Conservation (phyloP, 2,888 invertebrate species). For the Acanthosepion pharaonis region DNA sequence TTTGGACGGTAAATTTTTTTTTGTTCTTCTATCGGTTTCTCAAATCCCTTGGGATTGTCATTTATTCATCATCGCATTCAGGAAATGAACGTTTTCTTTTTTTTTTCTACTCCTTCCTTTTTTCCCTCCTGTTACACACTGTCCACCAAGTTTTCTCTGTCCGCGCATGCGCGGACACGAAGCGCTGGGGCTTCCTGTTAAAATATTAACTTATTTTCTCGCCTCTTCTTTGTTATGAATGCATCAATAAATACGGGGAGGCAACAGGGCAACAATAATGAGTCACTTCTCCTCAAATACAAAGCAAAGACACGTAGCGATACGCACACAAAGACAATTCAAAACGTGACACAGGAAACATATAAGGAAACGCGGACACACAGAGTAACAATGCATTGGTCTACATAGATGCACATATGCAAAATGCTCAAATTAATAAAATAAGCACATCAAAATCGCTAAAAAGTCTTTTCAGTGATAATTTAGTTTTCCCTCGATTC, state of each 20-base stretch:
- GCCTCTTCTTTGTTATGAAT: not conserved
- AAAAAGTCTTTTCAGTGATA: too few relatives aligned
- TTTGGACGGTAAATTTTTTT: not conserved
- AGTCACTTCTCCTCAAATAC: not conserved
- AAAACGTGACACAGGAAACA: too few relatives aligned
- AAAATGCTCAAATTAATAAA: too few relatives aligned
- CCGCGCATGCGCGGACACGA: not conserved
- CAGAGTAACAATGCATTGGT: too few relatives aligned
- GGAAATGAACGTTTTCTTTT: not conserved
- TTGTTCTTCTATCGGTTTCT: not conserved
- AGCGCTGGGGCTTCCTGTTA: not conserved
- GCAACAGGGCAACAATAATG: not conserved
- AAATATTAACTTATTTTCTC: conserved; percentile 6
- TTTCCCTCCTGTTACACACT: not conserved
- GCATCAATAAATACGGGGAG: not conserved
- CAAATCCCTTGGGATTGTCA: not conserved
- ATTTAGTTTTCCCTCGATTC: too few relatives aligned
- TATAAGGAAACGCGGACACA: too few relatives aligned
- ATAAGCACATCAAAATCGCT: too few relatives aligned
- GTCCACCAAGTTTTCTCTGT: not conserved
- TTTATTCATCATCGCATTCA: not conserved
- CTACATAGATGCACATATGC: too few relatives aligned
- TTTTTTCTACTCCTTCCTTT: not conserved
- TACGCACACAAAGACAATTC: not conserved
- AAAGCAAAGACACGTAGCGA: not conserved